phyloP scores from a whole-genome alignment of 2,888 invertebrate genomes.

The Eulithis testata region DNA sequence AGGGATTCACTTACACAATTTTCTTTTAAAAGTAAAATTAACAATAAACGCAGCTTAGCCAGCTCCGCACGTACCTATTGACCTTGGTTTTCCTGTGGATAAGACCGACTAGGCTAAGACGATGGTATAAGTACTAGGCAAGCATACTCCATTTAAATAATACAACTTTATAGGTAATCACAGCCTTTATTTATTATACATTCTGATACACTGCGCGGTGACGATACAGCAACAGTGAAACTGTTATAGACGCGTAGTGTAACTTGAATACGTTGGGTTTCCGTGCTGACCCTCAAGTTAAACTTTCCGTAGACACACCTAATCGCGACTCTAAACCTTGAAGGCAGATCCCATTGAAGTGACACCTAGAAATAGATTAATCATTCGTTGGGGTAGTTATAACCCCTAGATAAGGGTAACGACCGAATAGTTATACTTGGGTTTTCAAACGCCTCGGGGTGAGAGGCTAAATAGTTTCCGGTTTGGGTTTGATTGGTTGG shows the following conservation, averaged over 20 bases:
- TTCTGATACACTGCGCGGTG: too few relatives aligned
- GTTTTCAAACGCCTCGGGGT: slow-evolving; percentile 18
- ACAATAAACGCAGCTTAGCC: too few relatives aligned
- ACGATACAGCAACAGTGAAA: not conserved
- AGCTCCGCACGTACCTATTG: too few relatives aligned
- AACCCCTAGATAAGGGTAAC: slow-evolving; percentile 23
- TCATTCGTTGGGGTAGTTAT: slow-evolving; percentile 22
- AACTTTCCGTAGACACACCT: not conserved
- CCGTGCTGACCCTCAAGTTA: not conserved
- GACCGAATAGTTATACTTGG: slow-evolving; percentile 16
- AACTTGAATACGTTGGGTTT: too few relatives aligned
- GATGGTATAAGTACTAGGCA: too few relatives aligned
- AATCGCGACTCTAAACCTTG: slow-evolving; percentile 12
- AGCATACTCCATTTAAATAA: too few relatives aligned
- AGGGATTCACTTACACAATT: too few relatives aligned
- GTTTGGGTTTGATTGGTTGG: not conserved
- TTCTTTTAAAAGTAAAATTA: too few relatives aligned
- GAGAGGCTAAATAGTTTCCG: slow-evolving; percentile 24
- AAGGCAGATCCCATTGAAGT: slow-evolving; percentile 8
- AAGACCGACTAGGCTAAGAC: too few relatives aligned
- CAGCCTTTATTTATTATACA: too few relatives aligned
- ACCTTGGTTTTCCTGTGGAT: too few relatives aligned
- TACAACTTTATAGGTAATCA: too few relatives aligned
- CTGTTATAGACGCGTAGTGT: not conserved
- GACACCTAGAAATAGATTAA: slow-evolving; percentile 31